phyloP scores from a whole-genome alignment of 2,797 vertebrate species.

The Salmo trutta region DNA sequence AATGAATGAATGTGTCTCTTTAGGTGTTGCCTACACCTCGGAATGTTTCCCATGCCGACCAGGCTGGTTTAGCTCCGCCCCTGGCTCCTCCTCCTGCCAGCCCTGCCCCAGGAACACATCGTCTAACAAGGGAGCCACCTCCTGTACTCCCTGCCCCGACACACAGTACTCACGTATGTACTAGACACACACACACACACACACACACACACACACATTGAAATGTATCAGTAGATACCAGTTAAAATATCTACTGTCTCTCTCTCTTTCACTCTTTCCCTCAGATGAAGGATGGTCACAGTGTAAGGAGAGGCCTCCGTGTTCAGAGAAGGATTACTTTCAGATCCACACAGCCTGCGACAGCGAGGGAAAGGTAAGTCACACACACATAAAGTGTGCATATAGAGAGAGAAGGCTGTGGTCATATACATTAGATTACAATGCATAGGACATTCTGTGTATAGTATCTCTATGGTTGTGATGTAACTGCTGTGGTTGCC shows the following conservation, averaged over 20 bases:
- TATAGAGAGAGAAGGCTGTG: background rate
- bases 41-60: constrained; percentile 95
- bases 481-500: background rate
- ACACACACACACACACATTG: background rate
- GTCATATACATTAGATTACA: too few species aligned
- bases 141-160: constrained; percentile 82
- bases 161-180: constrained; percentile 86
- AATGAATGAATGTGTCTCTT: background rate
- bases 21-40: constrained; percentile 95
- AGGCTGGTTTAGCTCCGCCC: constrained; percentile 85
- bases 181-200: background rate
- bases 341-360: constrained; percentile 94
- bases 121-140: constrained; percentile 85
- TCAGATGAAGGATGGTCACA: constrained; percentile 87
- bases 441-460: background rate
- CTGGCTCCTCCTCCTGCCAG: constrained; percentile 86
- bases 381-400: constrained; percentile 1
- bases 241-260: background rate
- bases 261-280: background rate
- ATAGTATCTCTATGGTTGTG: too few species aligned
- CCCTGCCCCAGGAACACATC: constrained; percentile 89
- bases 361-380: constrained; percentile 87
- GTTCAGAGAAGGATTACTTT: constrained; percentile 90
- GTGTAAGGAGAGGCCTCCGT: constrained; percentile 83
- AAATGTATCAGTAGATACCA: background rate